Evolutionary conservation across 2,113 vertebrate genomes (phyloP).

Genomic region (Lepisosteus oculatus): DNA sequence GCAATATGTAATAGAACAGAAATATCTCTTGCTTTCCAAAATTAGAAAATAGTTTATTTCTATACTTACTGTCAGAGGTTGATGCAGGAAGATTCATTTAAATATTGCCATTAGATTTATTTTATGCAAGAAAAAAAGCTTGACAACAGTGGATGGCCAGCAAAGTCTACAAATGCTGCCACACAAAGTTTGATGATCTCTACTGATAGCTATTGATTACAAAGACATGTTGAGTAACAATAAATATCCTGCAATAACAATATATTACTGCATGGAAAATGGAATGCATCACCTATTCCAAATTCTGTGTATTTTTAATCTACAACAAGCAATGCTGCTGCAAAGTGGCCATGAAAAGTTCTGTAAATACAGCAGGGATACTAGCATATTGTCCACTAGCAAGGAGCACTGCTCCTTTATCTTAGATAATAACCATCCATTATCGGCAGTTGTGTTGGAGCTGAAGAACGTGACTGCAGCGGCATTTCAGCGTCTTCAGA

Average conservation of each 20-base stretch:
- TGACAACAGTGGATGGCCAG: background rate
- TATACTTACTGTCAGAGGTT: too few relatives aligned
- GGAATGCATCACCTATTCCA: constrained; percentile 9
- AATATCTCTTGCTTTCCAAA: too few relatives aligned
- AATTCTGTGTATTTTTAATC: constrained; percentile 41
- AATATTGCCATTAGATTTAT: too few relatives aligned
- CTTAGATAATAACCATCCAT: constrained; percentile 46
- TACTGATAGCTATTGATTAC: constrained; percentile 15
- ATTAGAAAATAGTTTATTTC: too few relatives aligned
- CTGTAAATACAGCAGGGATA: too few relatives aligned
- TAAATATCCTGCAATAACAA: constrained; percentile 2
- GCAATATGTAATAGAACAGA: too few relatives aligned
- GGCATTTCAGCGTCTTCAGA: constrained; percentile 63
- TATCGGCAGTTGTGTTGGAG: constrained; percentile 47
- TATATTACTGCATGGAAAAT: constrained; percentile 8
- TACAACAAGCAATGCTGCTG: constrained; percentile 62
- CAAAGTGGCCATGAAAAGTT: constrained; percentile 46
- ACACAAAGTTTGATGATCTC: constrained; percentile 5
- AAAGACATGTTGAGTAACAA: constrained; percentile 13
- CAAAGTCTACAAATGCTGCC: constrained; percentile 5
- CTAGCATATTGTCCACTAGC: too few relatives aligned
- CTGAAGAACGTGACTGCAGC: constrained; percentile 48
- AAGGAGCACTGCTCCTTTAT: too few relatives aligned
- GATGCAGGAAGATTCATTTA: too few relatives aligned
- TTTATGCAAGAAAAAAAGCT: background rate